Evolutionary conservation across 1,140 invertebrate species (phyloP), one percentile per base, ranked within the genome.

Genomic region (Radopholus similis): DNA sequence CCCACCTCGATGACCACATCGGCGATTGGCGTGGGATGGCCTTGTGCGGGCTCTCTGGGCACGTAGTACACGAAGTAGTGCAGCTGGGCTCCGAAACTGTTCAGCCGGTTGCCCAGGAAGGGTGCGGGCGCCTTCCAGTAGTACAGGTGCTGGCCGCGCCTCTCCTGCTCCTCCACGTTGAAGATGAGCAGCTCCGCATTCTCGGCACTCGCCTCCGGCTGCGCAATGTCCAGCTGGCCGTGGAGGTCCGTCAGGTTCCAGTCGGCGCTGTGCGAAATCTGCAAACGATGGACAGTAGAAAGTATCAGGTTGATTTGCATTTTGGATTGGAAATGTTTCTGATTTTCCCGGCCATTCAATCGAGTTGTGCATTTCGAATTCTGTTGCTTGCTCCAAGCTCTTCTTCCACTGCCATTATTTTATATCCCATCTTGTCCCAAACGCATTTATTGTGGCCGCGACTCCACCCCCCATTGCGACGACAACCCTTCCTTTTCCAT

Each of bases 41-140:
- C 57, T 35, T 35, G 89, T 4, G 91, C 92, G 37, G 90, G 91
- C 47, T 92, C 85, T 78, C 90, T 90, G 1, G 91, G 88, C 6
- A 90, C 88, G 90, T 92, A 97, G 70, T 88, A 88, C 18, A 94
- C 85, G 38, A 85, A 86, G 72, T 92, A 90, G 15, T 86, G 86
- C 8, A 97, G 81, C 54, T 88, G 87, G 5, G 90, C 89, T 0
- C 92, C 92, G 83, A 97, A 98, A 53, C 89, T 89, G 58, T 89
- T 87, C 53, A 87, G 58, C 84, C 84, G 71, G 37, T 86, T 85
- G 0, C 86, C 85, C 58, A 84, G 76, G 70, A 88, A 86, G 66
- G 84, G 83, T 64, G 87, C 81, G 4, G 91, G 92, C 30, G 91
- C 90, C 63, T 89, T 83, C 91, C 93, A 97, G 83, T 92, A 97